These are phyloP conservation scores for Bergia sp. DNA, from an alignment of 92 coral and sea anemone genomes.

Conservation along the genomic window DNA sequence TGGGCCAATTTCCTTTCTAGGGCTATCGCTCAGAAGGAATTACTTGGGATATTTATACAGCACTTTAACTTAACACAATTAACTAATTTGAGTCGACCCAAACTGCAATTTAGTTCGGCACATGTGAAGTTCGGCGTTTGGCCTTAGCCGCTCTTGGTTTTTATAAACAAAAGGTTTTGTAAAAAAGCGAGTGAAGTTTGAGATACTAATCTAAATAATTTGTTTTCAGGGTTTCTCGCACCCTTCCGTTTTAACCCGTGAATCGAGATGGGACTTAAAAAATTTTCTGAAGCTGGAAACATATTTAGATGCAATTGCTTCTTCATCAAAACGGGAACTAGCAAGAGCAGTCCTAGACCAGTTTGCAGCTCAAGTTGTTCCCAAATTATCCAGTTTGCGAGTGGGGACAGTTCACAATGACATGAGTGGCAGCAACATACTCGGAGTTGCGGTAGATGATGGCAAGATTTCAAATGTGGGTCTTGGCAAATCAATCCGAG, in stretches of 20 bases:
- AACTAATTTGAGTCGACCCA: too few relatives aligned
- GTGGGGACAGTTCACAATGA: slow-evolving; percentile 67
- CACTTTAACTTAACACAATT: too few relatives aligned
- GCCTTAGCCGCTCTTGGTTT: too few relatives aligned
- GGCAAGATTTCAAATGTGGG: background rate
- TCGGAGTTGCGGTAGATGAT: background rate
- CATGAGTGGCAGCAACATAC: slow-evolving; percentile 43
- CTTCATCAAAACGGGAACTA: slow-evolving; percentile 38
- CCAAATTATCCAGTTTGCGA: slow-evolving; percentile 52
- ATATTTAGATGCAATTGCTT: slow-evolving; percentile 44
- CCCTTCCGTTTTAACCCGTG: slow-evolving; percentile 44
- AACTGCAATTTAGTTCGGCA: too few relatives aligned
- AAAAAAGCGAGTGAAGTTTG: too few relatives aligned
- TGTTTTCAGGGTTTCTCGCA: slow-evolving; percentile 61
- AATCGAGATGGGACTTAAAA: slow-evolving; percentile 66
- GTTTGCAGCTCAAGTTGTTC: slow-evolving; percentile 54
- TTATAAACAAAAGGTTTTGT: too few relatives aligned
- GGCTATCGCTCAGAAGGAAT: too few relatives aligned
- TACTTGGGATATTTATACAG: too few relatives aligned
- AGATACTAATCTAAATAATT: background rate
- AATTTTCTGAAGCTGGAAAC: slow-evolving; percentile 59
- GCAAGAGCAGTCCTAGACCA: slow-evolving; percentile 50
- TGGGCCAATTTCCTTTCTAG: too few relatives aligned
- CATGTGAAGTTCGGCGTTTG: too few relatives aligned
- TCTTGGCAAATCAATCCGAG: background rate